Evolutionary conservation across 2,888 invertebrate species (phyloP).

Genomic region (Anoplius nigerrimus): DNA sequence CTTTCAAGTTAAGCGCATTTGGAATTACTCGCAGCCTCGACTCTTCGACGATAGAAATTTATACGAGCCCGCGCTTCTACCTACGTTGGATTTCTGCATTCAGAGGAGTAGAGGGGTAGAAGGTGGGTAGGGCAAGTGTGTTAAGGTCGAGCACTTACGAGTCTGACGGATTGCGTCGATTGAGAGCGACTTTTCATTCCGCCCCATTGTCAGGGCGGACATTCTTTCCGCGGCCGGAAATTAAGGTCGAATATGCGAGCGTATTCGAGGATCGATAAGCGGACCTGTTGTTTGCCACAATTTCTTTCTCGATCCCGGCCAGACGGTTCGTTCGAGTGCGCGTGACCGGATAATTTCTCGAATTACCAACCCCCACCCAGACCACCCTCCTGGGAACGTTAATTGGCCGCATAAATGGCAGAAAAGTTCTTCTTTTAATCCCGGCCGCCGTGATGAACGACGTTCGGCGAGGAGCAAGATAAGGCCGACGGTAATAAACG

Average conservation of each 20-base stretch:
- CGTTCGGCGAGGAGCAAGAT: constrained; percentile 27
- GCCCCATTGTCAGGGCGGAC: no score
- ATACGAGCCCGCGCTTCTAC: no score
- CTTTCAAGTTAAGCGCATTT: constrained; percentile 57
- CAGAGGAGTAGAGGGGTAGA: no score
- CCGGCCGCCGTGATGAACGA: constrained; percentile 44
- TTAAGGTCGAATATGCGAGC: no score
- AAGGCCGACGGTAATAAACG: constrained; percentile 53
- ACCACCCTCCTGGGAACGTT: constrained; percentile 45
- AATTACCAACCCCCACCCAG: no score
- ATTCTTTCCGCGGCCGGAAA: no score
- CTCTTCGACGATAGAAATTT: neutral
- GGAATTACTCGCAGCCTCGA: constrained; percentile 44
- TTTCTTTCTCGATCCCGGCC: no score
- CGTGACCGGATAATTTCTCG: no score
- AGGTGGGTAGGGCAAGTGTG: constrained; percentile 26
- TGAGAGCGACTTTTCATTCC: constrained; percentile 47
- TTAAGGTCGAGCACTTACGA: constrained; percentile 4
- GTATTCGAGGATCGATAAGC: no score
- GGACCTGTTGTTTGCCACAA: no score
- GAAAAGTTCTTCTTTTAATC: constrained; percentile 50
- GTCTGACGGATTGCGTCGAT: constrained; percentile 7
- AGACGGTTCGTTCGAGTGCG: no score
- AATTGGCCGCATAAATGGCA: constrained; percentile 53
- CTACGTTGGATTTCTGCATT: no score